Base-by-base conservation (phyloP, 1,140 invertebrate genomes). In the Scaptodrosophila lebanonensis region DNA sequence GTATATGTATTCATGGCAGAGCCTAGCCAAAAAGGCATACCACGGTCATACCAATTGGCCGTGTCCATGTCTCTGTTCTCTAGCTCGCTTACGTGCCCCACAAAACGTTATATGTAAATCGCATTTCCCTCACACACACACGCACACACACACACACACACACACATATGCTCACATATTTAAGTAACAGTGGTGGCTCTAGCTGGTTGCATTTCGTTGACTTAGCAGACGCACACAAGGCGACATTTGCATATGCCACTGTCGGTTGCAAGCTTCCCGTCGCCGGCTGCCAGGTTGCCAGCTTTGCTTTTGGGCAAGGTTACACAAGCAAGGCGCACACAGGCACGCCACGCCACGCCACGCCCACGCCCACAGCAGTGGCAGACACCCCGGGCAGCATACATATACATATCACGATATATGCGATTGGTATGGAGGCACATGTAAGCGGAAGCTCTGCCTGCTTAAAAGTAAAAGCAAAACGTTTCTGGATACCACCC, bases 91-190 rank as follows among this genome's bases (percentile, higher is more conserved):
- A 25, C 33, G 44, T 47, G 57, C 66, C 58, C 58, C 63, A 59
- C 50, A 66, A 48, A 65, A 62, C 68, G 75, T 82, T 79, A 73
- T 79, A 79, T 79, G 73, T 66, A 79, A 79, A 82, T 82, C 75
- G 61, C 75, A 79, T 79, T 73, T 79, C 75, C 65, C 69, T 82
- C 82, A 79, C 64, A 79, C n/a, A n/a, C n/a, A n/a, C n/a, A n/a
- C n/a, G n/a, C n/a, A n/a, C n/a, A n/a, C n/a, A n/a, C n/a, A n/a
- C n/a, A n/a, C n/a, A n/a, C n/a, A n/a, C n/a, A n/a, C n/a, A n/a
- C n/a, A n/a, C n/a, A n/a, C n/a, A n/a, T n/a, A n/a, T n/a, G n/a
- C n/a, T n/a, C n/a, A n/a, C n/a, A n/a, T 79, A 69, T 79, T 73
- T 82, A 58, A 73, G 59, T 65, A 67, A 25, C 22, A n/a, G 22